Evolutionary conservation across 1,140 invertebrate genomes (phyloP).

Genomic region (Psilanteris sp.): DNA sequence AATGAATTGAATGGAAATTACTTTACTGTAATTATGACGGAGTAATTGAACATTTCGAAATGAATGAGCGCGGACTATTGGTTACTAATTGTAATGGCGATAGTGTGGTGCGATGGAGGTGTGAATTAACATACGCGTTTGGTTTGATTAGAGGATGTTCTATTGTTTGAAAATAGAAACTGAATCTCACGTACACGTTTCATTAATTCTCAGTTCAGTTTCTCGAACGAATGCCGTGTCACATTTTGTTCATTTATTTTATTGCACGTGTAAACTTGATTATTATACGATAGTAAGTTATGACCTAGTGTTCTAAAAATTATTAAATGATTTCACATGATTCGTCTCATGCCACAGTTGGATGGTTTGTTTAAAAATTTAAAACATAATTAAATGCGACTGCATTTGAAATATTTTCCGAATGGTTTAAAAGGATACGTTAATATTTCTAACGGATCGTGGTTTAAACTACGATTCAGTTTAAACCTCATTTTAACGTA

Average conservation of each 20-base stretch:
- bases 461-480: too few relatives aligned
- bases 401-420: too few relatives aligned
- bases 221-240: constrained; percentile 14
- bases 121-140: constrained; percentile 32
- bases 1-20: too few relatives aligned
- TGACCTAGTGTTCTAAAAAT: constrained; percentile 8
- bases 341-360: too few relatives aligned
- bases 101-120: too few relatives aligned
- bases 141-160: constrained; percentile 9
- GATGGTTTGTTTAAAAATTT: too few relatives aligned
- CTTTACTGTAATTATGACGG: too few relatives aligned
- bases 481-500: too few relatives aligned
- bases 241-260: constrained; percentile 21
- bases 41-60: too few relatives aligned
- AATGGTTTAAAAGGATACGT: too few relatives aligned
- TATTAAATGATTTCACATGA: neutral
- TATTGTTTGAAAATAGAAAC: neutral
- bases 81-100: constrained; percentile 18
- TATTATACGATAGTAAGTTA: constrained; percentile 1
- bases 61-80: constrained; percentile 19
- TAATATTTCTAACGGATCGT: too few relatives aligned
- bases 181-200: constrained; percentile 11
- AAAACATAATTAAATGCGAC: too few relatives aligned
- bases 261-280: neutral
- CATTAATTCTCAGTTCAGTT: neutral